Evolutionary conservation across 35 echinoderm and acorn worm species (phyloP).

Genomic region (Hemicentrotus pulcherrimus): DNA sequence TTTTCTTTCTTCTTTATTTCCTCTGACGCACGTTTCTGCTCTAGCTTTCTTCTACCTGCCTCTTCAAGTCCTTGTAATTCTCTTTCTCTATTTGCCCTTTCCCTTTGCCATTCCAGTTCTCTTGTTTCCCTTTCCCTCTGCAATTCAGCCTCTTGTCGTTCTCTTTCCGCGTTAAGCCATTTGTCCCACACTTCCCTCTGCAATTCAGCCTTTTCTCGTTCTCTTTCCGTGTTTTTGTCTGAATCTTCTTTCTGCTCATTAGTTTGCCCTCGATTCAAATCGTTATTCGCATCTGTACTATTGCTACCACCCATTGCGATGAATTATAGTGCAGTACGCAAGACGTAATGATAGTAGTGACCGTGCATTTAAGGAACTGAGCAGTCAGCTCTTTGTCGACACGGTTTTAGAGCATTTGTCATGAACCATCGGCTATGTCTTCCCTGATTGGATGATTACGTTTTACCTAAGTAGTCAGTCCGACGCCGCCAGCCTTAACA

Average conservation of each 20-base stretch:
- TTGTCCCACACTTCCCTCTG: neutral
- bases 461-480: neutral
- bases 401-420: neutral
- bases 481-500: too few species aligned
- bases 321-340: neutral
- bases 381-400: neutral
- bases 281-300: too few species aligned
- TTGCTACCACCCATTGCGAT: neutral
- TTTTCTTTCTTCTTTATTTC: too few species aligned
- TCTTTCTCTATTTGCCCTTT: too few species aligned
- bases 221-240: neutral
- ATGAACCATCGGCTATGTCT: neutral
- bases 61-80: too few species aligned
- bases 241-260: neutral
- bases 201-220: neutral
- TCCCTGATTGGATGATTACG: neutral
- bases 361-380: neutral
- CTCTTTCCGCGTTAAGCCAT: neutral
- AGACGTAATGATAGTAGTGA: neutral
- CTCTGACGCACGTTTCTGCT: too few species aligned
- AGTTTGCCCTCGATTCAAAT: too few species aligned
- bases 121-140: neutral
- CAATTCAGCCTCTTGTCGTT: neutral
- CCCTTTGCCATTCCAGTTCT: neutral
- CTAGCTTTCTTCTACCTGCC: too few species aligned